These are phyloP conservation scores for Corynorhinus townsendii DNA, from an alignment of 2,113 vertebrate species.

Conservation along the genomic window DNA sequence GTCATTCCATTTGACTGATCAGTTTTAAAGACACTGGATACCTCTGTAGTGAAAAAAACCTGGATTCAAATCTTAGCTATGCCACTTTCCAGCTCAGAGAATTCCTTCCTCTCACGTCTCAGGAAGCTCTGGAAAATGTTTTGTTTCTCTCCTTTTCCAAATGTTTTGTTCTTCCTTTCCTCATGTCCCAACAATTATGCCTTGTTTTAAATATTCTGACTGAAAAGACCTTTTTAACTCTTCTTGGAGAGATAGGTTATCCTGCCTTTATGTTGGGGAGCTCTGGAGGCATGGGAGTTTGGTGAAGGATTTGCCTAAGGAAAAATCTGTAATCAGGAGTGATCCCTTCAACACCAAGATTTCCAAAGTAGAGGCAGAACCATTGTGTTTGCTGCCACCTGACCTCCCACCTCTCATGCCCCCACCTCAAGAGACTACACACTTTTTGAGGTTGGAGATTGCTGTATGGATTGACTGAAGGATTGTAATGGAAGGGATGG, in stretches of 20 bases:
- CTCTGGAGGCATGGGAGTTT: neutral
- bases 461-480: neutral
- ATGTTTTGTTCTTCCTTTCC: constrained; percentile 40
- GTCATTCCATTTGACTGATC: neutral
- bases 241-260: neutral
- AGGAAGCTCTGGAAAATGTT: constrained; percentile 49
- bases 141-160: neutral
- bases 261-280: constrained; percentile 45
- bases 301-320: neutral
- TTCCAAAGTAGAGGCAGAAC: neutral
- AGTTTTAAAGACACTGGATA: neutral
- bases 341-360: neutral
- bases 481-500: neutral
- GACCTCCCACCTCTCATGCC: neutral
- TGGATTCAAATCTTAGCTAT: neutral
- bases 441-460: neutral
- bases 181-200: constrained; percentile 71
- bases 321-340: neutral
- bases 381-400: neutral
- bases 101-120: constrained; percentile 69
- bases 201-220: constrained; percentile 74
- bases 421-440: neutral
- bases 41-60: neutral
- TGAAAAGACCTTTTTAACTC: constrained; percentile 69
- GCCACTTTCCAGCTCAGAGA: constrained; percentile 10